These are phyloP conservation scores for Cylloceria caligata DNA, from an alignment of 2,888 invertebrate species.

Conservation along the genomic window DNA sequence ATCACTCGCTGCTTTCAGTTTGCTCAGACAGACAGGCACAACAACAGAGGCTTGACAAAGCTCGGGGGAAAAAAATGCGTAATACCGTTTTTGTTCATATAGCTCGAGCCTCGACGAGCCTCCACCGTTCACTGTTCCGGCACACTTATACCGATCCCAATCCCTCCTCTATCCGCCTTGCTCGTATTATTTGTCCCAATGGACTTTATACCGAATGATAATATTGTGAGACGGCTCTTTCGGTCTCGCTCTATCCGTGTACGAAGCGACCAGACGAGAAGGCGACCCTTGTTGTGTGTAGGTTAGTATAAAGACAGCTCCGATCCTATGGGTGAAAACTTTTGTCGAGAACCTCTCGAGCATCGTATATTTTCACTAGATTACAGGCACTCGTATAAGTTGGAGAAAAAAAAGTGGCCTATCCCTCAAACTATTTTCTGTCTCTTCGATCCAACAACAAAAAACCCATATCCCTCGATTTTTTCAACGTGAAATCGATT, in stretches of 20 bases:
- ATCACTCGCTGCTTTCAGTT: conserved; percentile 33
- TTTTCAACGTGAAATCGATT: not conserved
- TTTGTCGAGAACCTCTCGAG: conserved; percentile 46
- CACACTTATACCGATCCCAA: conserved; percentile 36
- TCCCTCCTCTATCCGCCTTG: conserved; percentile 20
- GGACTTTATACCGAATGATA: conserved; percentile 68
- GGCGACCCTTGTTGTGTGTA: conserved; percentile 24
- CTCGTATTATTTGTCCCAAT: conserved; percentile 63
- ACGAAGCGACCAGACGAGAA: conserved; percentile 29
- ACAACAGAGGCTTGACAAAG: conserved; percentile 25
- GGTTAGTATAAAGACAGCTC: not conserved
- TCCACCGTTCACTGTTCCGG: conserved; percentile 29
- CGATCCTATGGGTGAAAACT: conserved; percentile 19
- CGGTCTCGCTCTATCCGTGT: conserved; percentile 31
- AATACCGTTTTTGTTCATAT: conserved; percentile 45
- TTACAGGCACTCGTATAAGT: conserved; percentile 44
- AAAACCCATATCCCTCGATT: not conserved
- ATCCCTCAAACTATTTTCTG: not conserved
- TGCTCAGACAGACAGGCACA: conserved; percentile 15
- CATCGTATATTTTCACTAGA: conserved; percentile 46
- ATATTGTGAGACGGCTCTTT: conserved; percentile 61
- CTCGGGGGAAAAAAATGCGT: conserved; percentile 20
- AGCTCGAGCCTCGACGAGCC: conserved; percentile 26
- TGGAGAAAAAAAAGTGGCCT: conserved; percentile 25
- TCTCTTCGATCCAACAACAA: not conserved